These are phyloP conservation scores for Cylas formicarius DNA, from an alignment of 1,140 invertebrate species.

Conservation along the genomic window DNA sequence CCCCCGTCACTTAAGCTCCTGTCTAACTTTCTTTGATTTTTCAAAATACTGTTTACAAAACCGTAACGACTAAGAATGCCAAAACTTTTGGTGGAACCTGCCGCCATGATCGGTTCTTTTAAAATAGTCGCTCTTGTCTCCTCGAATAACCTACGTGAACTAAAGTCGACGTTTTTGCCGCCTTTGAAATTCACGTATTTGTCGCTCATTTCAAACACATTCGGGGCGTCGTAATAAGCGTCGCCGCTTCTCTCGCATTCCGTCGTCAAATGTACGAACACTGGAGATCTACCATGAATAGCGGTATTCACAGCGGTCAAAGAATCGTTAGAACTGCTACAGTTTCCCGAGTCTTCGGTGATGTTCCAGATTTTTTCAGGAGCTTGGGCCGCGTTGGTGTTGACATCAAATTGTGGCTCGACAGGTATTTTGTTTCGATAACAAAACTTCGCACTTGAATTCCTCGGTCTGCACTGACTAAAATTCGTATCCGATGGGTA, in stretches of 20 bases:
- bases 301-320: constrained; percentile 14
- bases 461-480: constrained; percentile 25
- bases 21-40: constrained; percentile 18
- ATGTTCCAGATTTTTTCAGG: constrained; percentile 45
- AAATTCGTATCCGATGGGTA: constrained; percentile 7
- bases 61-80: constrained; percentile 17
- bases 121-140: constrained; percentile 10
- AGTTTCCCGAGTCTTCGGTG: constrained; percentile 34
- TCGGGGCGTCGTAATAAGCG: constrained; percentile 12
- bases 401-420: not conserved
- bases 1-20: constrained; percentile 28
- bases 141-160: constrained; percentile 4
- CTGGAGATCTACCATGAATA: constrained; percentile 17
- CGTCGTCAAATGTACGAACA: constrained; percentile 17
- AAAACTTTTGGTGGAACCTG: not conserved
- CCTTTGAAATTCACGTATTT: constrained; percentile 17
- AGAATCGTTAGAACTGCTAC: constrained; percentile 31
- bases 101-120: not conserved
- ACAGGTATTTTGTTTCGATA: not conserved
- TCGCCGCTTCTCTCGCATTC: constrained; percentile 19
- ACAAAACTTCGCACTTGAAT: constrained; percentile 32
- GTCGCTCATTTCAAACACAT: constrained; percentile 28
- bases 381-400: constrained; percentile 2
- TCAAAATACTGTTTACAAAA: constrained; percentile 19
- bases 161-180: constrained; percentile 13